Conservation (phyloP, 2,888 invertebrate species). For the Parnassius orleans region DNA sequence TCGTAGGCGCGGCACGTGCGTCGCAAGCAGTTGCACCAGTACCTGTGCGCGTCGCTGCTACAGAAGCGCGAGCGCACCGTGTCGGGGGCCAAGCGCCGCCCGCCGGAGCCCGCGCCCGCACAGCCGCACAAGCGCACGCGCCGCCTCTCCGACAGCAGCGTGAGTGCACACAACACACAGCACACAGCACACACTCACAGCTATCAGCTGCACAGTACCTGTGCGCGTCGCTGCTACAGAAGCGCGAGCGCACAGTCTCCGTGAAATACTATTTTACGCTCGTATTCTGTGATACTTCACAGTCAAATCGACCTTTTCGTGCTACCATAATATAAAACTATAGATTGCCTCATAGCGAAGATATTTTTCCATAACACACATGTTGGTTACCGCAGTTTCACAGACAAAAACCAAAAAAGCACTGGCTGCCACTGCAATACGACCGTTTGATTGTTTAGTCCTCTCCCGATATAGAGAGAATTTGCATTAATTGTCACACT, state of each 20-base stretch:
- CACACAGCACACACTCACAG: slow-evolving; percentile 85
- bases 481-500: too few relatives aligned
- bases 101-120: slow-evolving; percentile 70
- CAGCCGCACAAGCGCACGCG: slow-evolving; percentile 58
- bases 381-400: too few relatives aligned
- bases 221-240: slow-evolving; percentile 83
- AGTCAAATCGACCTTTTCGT: too few relatives aligned
- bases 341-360: too few relatives aligned
- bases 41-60: slow-evolving; percentile 85
- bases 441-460: too few relatives aligned
- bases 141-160: slow-evolving; percentile 68
- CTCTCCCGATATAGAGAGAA: too few relatives aligned
- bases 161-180: slow-evolving; percentile 40
- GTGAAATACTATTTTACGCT: slow-evolving; percentile 27
- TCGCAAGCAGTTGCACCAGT: slow-evolving; percentile 87
- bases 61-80: slow-evolving; percentile 86
- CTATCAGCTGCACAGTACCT: slow-evolving; percentile 88
- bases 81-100: slow-evolving; percentile 64
- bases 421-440: too few relatives aligned
- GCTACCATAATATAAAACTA: too few relatives aligned
- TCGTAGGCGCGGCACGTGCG: slow-evolving; percentile 93
- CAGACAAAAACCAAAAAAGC: too few relatives aligned
- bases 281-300: too few relatives aligned
- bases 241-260: slow-evolving; percentile 86
- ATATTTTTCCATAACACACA: too few relatives aligned